These are phyloP conservation scores for Chaenocephalus aceratus DNA, from an alignment of 2,113 vertebrate genomes.

Conservation along the genomic window DNA sequence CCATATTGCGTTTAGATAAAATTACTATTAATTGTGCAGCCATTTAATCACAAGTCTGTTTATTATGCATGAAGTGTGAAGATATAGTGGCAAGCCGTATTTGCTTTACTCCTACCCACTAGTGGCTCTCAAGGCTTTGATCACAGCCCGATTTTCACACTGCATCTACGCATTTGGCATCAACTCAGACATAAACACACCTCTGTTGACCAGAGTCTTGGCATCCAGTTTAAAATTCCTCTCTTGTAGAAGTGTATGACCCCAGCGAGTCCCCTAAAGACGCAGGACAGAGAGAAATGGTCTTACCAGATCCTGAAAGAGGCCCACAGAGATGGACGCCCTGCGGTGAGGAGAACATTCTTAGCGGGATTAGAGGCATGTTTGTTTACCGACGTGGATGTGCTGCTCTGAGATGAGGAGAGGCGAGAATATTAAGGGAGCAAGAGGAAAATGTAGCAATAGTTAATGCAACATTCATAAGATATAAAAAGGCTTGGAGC, in stretches of 20 bases:
- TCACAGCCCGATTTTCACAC: too few species aligned
- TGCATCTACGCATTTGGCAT: conserved; percentile 9
- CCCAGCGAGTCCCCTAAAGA: conserved; percentile 35
- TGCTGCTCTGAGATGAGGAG: conserved; percentile 36
- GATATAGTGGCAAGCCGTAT: not conserved
- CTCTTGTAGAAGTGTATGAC: conserved; percentile 39
- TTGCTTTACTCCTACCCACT: too few species aligned
- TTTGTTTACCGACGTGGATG: conserved; percentile 69
- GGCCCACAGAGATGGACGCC: conserved; percentile 50
- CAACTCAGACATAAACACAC: not conserved
- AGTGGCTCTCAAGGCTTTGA: too few species aligned
- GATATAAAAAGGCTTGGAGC: conserved; percentile 37
- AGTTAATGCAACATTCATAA: conserved; percentile 41
- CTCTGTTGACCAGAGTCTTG: conserved; percentile 36
- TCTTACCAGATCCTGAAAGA: conserved; percentile 48
- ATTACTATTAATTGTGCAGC: too few species aligned
- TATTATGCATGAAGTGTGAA: not conserved
- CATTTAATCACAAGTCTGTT: not conserved
- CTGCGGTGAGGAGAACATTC: conserved; percentile 72
- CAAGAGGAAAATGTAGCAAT: conserved; percentile 9
- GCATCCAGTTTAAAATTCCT: conserved; percentile 42
- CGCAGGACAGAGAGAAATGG: conserved; percentile 34
- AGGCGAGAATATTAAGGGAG: conserved; percentile 34
- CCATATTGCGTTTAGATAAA: too few species aligned
- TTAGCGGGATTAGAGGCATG: conserved; percentile 70